Percentiles rank a stretch among this genome's conserved stretches.
Evolutionary conservation across 2,888 invertebrate species (phyloP).

Genomic region (Habrosyne pyritoides): DNA sequence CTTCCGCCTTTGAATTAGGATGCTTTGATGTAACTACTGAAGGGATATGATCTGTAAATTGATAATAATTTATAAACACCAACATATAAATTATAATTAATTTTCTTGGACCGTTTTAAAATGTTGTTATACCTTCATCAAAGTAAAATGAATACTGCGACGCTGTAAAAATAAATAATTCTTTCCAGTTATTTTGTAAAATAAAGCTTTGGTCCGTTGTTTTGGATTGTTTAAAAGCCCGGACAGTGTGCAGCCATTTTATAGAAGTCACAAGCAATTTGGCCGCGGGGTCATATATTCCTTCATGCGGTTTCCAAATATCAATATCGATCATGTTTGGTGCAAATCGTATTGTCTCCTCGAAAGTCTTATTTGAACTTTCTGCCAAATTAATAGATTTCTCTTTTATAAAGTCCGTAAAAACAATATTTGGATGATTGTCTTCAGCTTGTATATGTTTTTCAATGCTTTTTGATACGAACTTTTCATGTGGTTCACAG

Average conservation of each 20-base stretch:
- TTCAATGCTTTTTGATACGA: constrained; percentile 45
- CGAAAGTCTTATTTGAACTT: constrained; percentile 27
- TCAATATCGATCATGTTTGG: constrained; percentile 31
- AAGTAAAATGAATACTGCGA: constrained; percentile 91
- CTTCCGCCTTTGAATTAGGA: constrained; percentile 77
- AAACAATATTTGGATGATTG: constrained; percentile 24
- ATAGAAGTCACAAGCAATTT: constrained; percentile 90
- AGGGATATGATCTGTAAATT: constrained; percentile 64
- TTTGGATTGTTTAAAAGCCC: constrained; percentile 88
- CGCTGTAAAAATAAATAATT: constrained; percentile 91
- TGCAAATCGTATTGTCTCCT: constrained; percentile 27
- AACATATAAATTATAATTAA: constrained; percentile 14
- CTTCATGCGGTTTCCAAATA: constrained; percentile 71
- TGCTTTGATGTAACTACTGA: constrained; percentile 70
- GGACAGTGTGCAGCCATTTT: constrained; percentile 91
- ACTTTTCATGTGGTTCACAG: constrained; percentile 59
- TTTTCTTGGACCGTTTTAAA: neutral
- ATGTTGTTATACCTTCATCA: constrained; percentile 84
- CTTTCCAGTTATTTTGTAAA: constrained; percentile 92
- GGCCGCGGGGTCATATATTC: constrained; percentile 86
- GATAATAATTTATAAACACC: neutral
- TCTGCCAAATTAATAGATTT: constrained; percentile 35
- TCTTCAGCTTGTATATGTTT: constrained; percentile 18
- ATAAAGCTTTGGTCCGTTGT: constrained; percentile 87
- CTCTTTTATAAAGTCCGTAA: constrained; percentile 33